A percentile compares a stretch with the other conserved stretches of the same genome.
phyloP scores from a whole-genome alignment of 2,797 vertebrate genomes.

The Neoniphon sammara region DNA sequence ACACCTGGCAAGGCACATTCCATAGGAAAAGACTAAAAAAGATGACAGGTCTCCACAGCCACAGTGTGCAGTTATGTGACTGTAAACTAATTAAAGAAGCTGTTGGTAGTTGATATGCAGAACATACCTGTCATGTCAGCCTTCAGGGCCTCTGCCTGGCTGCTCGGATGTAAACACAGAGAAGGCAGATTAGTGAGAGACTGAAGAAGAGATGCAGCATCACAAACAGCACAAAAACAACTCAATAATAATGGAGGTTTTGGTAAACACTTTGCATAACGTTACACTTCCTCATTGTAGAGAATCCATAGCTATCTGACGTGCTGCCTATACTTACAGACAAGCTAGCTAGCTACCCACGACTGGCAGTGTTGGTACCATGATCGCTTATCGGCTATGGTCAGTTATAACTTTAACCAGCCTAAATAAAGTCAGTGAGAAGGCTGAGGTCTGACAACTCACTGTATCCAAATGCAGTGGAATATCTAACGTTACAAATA shows the following conservation, averaged over 20 bases:
- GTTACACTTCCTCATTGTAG: not conserved
- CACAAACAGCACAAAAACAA: not conserved
- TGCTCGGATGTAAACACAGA: slow-evolving; percentile 77
- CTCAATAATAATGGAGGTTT: not conserved
- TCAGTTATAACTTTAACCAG: not conserved
- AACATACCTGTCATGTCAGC: slow-evolving; percentile 98
- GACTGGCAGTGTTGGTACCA: too few species aligned
- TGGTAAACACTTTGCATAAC: not conserved
- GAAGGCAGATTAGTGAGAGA: slow-evolving; percentile 32
- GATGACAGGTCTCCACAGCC: not conserved
- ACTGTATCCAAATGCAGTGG: slow-evolving; percentile 9
- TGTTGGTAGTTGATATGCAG: slow-evolving; percentile 1
- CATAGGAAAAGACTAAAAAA: not conserved
- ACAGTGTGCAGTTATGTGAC: too few species aligned
- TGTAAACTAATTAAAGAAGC: not conserved
- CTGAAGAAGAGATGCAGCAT: not conserved
- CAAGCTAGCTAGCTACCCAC: too few species aligned
- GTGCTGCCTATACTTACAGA: not conserved
- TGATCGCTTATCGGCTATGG: not conserved
- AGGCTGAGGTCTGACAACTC: slow-evolving; percentile 24
- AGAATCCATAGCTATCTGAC: not conserved
- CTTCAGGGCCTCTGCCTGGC: slow-evolving; percentile 99
- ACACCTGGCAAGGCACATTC: too few species aligned
- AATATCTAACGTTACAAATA: not conserved
- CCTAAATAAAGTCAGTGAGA: not conserved